These are phyloP conservation scores for Sardinella longiceps DNA, from an alignment of 2,797 vertebrate species.

Conservation along the genomic window DNA sequence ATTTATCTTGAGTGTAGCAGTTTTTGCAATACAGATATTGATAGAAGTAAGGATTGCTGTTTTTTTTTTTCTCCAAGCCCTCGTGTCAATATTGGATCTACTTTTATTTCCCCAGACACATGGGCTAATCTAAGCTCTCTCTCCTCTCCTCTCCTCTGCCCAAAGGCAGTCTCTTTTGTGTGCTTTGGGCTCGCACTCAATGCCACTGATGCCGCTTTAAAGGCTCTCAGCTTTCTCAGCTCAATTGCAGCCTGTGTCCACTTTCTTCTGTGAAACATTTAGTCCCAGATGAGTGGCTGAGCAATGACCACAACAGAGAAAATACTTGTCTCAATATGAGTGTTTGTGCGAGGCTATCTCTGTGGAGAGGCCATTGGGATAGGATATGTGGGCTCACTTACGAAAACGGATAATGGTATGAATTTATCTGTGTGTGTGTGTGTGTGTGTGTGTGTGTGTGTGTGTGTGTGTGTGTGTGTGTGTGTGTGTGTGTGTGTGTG, in stretches of 20 bases:
- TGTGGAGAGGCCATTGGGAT: not conserved
- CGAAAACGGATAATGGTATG: not conserved
- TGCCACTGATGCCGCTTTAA: not conserved
- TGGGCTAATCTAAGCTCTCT: not conserved
- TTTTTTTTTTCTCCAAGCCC: not conserved
- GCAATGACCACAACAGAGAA: not conserved
- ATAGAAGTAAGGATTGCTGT: not conserved
- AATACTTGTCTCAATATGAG: not conserved
- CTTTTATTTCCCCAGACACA: slow-evolving; percentile 4
- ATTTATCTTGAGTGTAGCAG: not conserved
- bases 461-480: not conserved
- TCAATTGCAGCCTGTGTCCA: not conserved
- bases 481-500: not conserved
- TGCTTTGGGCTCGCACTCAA: not conserved
- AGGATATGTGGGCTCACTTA: not conserved
- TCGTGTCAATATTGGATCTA: slow-evolving; percentile 9
- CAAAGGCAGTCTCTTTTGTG: not conserved
- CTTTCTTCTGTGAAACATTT: not conserved
- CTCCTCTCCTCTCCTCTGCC: not conserved
- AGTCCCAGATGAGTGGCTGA: not conserved
- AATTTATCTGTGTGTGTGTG: not conserved
- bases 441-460: not conserved
- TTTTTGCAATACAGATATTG: not conserved
- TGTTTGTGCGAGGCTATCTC: not conserved
- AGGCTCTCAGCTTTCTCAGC: not conserved